Base-by-base conservation (phyloP, 2,888 invertebrate genomes). In the Branchinecta sandiegonensis region DNA sequence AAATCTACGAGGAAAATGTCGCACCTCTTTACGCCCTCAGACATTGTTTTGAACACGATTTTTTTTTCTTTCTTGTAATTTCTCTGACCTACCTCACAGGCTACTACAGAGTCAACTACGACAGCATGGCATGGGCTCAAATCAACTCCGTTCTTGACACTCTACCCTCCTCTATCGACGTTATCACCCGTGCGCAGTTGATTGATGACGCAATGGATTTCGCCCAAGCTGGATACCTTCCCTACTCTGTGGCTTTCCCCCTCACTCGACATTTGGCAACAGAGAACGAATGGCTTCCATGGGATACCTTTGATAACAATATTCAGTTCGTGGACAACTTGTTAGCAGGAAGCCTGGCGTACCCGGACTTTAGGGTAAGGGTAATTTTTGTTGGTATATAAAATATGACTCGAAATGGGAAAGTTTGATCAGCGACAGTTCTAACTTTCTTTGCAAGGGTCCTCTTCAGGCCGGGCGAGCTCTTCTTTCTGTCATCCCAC, bases 201-300 rank as follows among this genome's bases (percentile, higher is more conserved):
- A 74, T 82, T 46, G 79, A 80, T 72, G 81, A 81, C 73, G 74
- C 77, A 1, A 77, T 80, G 71, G 77, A 77, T 69, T 74, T 80
- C 68, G 76, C 75, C 23, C 72, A 73, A 66, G 73, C 73, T 46
- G 75, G 76, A 17, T 66, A 70, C 65, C 69, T 74, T n/a, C 69
- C 73, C 47, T 75, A 75, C 69, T 71, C 70, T 8, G 68, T 72
- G 6, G 76, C 78, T 8, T 72, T 80, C 46, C 75, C 77, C 37
- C 70, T 80, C 46, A 75, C 77, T 8, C 70, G 72, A 17, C 80
- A 80, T 72, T 73, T 80, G 70, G 72, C 71, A 48, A 73, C 75
- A 37, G 75, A 75, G 69, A 67, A 65, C 1, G 77, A 78, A 67
- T 79, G 77, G 69, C 73, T 78, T 6, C 79, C 80, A 10, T 80